These are phyloP conservation scores for Butorides virescens DNA, from an alignment of 2,113 vertebrate species.

Conservation along the genomic window DNA sequence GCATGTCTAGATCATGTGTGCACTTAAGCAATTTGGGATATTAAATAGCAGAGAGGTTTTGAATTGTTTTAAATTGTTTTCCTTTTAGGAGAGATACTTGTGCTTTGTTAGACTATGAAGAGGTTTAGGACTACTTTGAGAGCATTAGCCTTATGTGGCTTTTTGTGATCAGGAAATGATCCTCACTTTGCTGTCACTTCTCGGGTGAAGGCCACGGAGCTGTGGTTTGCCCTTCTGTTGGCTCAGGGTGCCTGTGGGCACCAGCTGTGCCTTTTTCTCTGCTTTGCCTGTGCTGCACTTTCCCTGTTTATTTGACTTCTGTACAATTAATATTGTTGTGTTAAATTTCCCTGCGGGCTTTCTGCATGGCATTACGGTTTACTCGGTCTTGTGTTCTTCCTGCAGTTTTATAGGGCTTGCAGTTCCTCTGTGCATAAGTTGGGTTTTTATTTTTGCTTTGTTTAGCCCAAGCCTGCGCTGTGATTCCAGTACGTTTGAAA, in stretches of 20 bases:
- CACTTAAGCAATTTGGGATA: not conserved
- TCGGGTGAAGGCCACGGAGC: not conserved
- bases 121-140: not conserved
- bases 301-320: not conserved
- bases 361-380: not conserved
- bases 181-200: not conserved
- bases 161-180: not conserved
- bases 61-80: not conserved
- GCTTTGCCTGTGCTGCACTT: not conserved
- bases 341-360: fast-evolving
- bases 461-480: not conserved
- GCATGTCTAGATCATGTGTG: not conserved
- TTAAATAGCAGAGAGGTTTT: not conserved
- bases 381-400: not conserved
- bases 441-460: not conserved
- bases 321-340: not conserved
- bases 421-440: not conserved
- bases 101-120: not conserved
- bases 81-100: not conserved
- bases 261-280: not conserved
- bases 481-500: not conserved
- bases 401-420: not conserved
- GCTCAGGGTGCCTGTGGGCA: not conserved
- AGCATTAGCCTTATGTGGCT: not conserved
- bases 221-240: not conserved